These are phyloP conservation scores for Halcyon senegalensis DNA, from an alignment of 2,113 vertebrate genomes.

Conservation along the genomic window DNA sequence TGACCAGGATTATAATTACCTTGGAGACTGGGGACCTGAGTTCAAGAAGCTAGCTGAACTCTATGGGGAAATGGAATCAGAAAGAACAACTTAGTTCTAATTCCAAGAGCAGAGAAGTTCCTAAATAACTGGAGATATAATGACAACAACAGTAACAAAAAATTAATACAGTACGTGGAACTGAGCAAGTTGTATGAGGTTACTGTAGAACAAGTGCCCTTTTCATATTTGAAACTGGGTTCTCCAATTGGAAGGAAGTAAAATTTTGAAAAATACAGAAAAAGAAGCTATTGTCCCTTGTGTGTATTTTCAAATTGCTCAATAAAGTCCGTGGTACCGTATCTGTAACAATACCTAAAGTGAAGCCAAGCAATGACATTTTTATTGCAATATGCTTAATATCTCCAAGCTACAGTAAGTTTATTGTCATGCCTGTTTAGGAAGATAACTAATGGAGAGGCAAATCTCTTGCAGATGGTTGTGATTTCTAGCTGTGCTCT, in stretches of 20 bases:
- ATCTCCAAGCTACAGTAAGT: conserved; percentile 16
- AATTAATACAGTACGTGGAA: conserved; percentile 73
- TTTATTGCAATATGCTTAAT: conserved; percentile 64
- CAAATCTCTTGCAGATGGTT: not conserved
- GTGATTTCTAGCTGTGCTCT: conserved; percentile 29
- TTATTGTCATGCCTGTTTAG: not conserved
- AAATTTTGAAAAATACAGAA: conserved; percentile 81
- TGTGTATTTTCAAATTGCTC: conserved; percentile 96
- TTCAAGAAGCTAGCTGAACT: conserved; percentile 96
- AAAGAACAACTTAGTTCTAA: conserved; percentile 81
- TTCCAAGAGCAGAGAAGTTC: conserved; percentile 69
- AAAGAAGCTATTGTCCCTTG: conserved; percentile 86
- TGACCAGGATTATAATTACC: conserved; percentile 88
- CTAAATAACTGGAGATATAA: conserved; percentile 53
- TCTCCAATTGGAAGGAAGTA: conserved; percentile 76
- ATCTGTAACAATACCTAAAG: conserved; percentile 83
- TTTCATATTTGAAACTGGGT: conserved; percentile 84
- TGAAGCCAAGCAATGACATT: conserved; percentile 66
- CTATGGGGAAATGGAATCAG: conserved; percentile 88
- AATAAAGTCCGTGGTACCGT: conserved; percentile 90
- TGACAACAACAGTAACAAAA: conserved; percentile 67
- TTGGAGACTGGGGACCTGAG: conserved; percentile 92
- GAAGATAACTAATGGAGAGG: not conserved
- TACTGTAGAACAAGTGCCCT: conserved; percentile 86
- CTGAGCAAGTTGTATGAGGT: conserved; percentile 79